phyloP scores from a whole-genome alignment of 2,797 vertebrate genomes.

The Platalea minor region DNA sequence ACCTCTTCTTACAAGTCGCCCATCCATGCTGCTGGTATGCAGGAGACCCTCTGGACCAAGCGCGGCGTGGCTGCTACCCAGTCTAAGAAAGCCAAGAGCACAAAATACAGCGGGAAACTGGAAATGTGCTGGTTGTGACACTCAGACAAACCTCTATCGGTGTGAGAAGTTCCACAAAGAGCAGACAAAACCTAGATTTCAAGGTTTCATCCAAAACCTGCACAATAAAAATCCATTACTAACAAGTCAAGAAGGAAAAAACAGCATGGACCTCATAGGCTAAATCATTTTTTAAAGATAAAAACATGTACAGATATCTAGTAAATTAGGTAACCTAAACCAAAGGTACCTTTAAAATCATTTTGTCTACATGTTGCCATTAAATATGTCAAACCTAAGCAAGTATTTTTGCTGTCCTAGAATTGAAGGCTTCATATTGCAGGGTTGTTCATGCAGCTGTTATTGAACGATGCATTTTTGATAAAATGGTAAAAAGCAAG shows the following conservation, averaged over 20 bases:
- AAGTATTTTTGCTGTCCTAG: not conserved
- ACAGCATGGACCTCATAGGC: not conserved
- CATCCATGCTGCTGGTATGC: not conserved
- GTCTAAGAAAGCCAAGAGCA: not conserved
- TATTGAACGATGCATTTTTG: not conserved
- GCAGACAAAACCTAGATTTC: not conserved
- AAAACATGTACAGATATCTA: not conserved
- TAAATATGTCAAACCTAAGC: not conserved
- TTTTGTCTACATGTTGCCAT: not conserved
- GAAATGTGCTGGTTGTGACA: not conserved
- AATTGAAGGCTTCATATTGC: not conserved
- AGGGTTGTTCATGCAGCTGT: not conserved
- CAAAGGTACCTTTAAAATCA: not conserved
- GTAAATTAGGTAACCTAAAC: not conserved
- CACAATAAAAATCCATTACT: not conserved
- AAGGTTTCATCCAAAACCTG: not conserved
- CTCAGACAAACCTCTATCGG: not conserved
- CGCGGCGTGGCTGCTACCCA: rapidly evolving
- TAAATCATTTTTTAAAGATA: not conserved
- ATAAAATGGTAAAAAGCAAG: not conserved
- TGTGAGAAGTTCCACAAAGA: not conserved
- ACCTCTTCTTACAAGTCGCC: not conserved
- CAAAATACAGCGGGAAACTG: not conserved
- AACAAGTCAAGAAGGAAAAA: not conserved
- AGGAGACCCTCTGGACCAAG: not conserved